phyloP scores from a whole-genome alignment of 2,113 vertebrate species.

The Callipepla californica region DNA sequence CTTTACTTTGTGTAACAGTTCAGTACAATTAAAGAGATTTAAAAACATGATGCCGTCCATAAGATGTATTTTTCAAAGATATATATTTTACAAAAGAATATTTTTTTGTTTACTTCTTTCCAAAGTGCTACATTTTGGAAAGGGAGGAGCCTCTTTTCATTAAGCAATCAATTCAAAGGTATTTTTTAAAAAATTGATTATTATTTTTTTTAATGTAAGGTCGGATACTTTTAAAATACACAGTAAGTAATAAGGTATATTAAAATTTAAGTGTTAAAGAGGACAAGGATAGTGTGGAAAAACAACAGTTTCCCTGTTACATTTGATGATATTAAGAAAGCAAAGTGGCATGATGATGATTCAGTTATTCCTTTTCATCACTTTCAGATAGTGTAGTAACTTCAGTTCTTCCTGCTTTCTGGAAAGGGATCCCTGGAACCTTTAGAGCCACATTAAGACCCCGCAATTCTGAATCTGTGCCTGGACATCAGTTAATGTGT shows the following conservation, averaged over 20 bases:
- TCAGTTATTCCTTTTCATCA: not conserved
- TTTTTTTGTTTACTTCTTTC: not conserved
- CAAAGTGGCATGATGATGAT: not conserved
- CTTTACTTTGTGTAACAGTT: not conserved
- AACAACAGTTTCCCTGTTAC: not conserved
- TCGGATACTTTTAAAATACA: not conserved
- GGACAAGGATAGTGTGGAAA: not conserved
- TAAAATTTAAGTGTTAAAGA: not conserved
- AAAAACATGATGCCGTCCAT: not conserved
- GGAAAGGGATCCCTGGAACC: not conserved
- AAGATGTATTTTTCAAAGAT: not conserved
- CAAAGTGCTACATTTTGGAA: not conserved
- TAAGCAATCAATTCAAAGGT: not conserved
- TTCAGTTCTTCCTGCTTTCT: not conserved
- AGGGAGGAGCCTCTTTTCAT: not conserved
- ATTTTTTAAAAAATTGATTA: too few relatives aligned
- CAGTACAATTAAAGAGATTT: not conserved
- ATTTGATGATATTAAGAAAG: not conserved
- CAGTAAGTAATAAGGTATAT: not conserved
- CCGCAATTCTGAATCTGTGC: not conserved
- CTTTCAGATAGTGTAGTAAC: not conserved
- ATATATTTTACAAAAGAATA: not conserved
- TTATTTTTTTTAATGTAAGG: not conserved
- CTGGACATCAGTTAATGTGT: not conserved
- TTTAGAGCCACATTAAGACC: not conserved